Evolutionary conservation across 2,113 vertebrate genomes (phyloP).

Genomic region (Carlito syrichta): DNA sequence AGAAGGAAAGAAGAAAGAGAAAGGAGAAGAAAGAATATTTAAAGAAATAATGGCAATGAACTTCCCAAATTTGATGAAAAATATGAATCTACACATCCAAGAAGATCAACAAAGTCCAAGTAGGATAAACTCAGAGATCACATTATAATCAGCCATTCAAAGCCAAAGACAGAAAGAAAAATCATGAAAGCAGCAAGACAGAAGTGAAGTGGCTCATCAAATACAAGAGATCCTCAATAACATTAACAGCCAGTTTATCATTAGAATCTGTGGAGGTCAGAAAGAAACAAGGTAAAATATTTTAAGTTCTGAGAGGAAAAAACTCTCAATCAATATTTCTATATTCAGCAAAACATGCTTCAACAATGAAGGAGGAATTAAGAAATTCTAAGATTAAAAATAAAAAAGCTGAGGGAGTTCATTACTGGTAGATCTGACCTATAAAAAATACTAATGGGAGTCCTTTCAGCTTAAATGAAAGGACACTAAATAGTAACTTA

Average conservation of each 20-base stretch:
- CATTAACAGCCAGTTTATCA: not conserved
- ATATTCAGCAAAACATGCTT: not conserved
- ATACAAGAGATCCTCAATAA: not conserved
- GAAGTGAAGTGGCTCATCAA: not conserved
- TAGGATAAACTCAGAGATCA: not conserved
- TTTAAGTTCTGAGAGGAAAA: not conserved
- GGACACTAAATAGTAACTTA: not conserved
- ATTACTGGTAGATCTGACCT: not conserved
- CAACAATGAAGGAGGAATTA: constrained; percentile 1
- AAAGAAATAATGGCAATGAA: not conserved
- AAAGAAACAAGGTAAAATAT: not conserved
- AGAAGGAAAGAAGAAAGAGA: not conserved
- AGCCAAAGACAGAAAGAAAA: not conserved
- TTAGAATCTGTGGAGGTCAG: not conserved
- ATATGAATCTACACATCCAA: not conserved
- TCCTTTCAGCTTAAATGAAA: not conserved
- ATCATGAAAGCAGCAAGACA: not conserved
- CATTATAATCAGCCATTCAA: not conserved
- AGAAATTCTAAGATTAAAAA: not conserved
- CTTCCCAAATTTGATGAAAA: not conserved
- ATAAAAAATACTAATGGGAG: not conserved
- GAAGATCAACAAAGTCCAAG: not conserved
- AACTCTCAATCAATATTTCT: not conserved
- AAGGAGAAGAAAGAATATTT: not conserved
- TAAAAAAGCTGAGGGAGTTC: not conserved